Evolutionary conservation across 1,140 invertebrate species (phyloP), one percentile per base, ranked within the genome.

Genomic region (Mya arenaria): DNA sequence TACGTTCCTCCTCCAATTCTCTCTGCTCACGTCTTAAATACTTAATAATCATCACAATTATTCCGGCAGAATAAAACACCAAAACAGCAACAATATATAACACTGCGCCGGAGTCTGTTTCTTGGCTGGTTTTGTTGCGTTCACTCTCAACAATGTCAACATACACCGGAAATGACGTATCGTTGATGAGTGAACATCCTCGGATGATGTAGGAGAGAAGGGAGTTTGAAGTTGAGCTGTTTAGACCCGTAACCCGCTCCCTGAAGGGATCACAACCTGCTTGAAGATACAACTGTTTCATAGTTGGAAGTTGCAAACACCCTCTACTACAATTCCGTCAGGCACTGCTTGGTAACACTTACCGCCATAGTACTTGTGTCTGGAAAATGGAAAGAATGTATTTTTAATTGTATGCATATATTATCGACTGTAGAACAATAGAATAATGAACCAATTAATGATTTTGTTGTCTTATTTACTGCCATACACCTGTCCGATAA

Each of bases 11-110:
- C 36, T 90, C 89, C 34, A 90, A 83, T 55, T 91, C 87, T 44
- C 89, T 86, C 69, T 87, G 86, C 71, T 90, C 87, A 17, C 89
- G 86, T 66, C 88, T 87, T 0, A 91, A 86, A 82, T 92, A 92
- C 71, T 89, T 90, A 10, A 92, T 84, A 36, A 92, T 90, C 88
- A 90, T 91, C 1, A 89, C 85, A 19, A 91, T 84, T 13, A 92
- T 89, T n/a, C 90, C 91, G 10, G 85, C 78, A 1, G 91, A 91
- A 75, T 92, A 92, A 68, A 92, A 92, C 15, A 91, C 75, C 3
- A 92, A 83, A 0, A 92, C 91, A 0, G 88, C 89, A 19, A 92
- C 85, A 30, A 92, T 92, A 82, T 92, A 92, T 28, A 90, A 65
- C 13, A 92, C 84, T 13, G 91, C 91, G 1, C 90, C 90, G 30